A percentile compares a stretch with the other conserved stretches of the same genome.
Conservation (phyloP, 2,797 vertebrate genomes). For the Buphagus erythrorhynchus region DNA sequence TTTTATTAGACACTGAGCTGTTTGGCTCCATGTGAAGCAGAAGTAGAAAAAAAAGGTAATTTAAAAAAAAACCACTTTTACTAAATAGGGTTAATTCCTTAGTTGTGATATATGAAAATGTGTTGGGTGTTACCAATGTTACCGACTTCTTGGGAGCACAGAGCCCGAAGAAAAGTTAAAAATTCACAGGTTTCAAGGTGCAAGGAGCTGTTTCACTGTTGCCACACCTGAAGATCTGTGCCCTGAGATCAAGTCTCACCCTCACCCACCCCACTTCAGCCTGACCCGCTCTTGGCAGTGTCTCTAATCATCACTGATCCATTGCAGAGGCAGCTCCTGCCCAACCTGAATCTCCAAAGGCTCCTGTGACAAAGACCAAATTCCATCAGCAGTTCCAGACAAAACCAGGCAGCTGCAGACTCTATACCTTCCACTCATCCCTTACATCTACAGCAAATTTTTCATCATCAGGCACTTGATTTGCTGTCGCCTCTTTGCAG, state of each 20-base stretch:
- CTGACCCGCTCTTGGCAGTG: neutral
- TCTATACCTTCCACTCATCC: rapidly evolving
- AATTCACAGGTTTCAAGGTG: neutral
- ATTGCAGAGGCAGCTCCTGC: neutral
- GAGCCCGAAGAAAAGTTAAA: neutral
- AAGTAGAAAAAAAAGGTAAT: neutral
- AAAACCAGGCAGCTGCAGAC: rapidly evolving
- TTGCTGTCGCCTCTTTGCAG: neutral
- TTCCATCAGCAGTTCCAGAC: neutral
- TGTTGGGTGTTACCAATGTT: rapidly evolving
- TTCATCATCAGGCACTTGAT: neutral
- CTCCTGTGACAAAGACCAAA: rapidly evolving
- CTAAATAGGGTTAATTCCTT: neutral
- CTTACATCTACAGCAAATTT: neutral
- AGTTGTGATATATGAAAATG: neutral
- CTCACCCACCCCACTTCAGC: too few relatives aligned
- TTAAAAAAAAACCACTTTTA: neutral
- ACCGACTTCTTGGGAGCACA: rapidly evolving
- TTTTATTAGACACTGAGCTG: neutral
- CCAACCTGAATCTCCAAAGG: neutral
- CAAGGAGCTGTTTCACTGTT: neutral
- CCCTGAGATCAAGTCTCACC: neutral
- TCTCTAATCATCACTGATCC: neutral
- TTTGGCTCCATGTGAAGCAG: neutral
- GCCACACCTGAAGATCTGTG: rapidly evolving